Conservation (phyloP, 2,888 invertebrate genomes). For the Thera obeliscata region DNA sequence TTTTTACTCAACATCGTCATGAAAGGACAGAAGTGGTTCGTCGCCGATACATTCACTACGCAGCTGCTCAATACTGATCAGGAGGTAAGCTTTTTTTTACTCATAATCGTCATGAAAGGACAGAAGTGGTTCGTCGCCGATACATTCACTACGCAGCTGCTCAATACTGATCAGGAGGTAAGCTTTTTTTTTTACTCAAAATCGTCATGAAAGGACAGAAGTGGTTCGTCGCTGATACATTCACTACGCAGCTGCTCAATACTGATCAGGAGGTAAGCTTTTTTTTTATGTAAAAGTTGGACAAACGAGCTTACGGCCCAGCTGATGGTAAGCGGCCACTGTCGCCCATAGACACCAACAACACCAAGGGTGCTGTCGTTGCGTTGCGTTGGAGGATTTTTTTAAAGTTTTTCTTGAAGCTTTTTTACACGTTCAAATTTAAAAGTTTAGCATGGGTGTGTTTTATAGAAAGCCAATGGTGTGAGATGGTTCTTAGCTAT, state of each 20-base stretch:
- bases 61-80: conserved; percentile 91
- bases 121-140: conserved; percentile 96
- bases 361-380: no score
- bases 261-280: conserved; percentile 88
- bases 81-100: conserved; percentile 83
- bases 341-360: no score
- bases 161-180: conserved; percentile 92
- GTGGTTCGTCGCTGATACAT: conserved; percentile 94
- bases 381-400: no score
- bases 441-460: no score
- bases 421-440: no score
- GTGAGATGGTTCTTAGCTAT: no score
- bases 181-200: no score
- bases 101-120: conserved; percentile 97
- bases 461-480: no score
- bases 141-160: conserved; percentile 91
- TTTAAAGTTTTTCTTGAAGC: no score
- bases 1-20: conserved; percentile 93
- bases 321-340: no score
- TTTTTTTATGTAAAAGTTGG: no score
- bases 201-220: conserved; percentile 97
- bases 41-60: conserved; percentile 93
- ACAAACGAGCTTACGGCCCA: no score
- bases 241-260: conserved; percentile 92
- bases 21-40: conserved; percentile 97